Evolutionary conservation across 2,888 invertebrate species (phyloP).

Genomic region (Eremobia ochroleuca): DNA sequence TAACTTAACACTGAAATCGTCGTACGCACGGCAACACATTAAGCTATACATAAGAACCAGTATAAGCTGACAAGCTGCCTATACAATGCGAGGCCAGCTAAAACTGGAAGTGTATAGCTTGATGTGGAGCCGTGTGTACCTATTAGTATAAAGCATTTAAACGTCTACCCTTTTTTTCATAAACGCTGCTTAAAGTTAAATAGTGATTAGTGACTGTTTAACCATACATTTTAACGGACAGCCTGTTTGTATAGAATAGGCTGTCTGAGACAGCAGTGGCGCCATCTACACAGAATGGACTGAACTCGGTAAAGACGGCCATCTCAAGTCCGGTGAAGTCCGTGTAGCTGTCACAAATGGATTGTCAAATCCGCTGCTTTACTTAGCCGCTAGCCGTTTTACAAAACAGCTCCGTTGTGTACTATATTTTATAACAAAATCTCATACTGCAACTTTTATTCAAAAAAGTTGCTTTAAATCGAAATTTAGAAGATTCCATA

Average conservation of each 20-base stretch:
- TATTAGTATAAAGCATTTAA: not conserved
- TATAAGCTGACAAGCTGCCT: no score
- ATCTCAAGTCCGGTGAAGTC: not conserved
- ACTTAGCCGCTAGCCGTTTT: not conserved
- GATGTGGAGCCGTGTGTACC: no score
- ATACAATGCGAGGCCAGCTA: no score
- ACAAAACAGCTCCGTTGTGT: not conserved
- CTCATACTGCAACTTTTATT: not conserved
- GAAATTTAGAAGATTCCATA: not conserved
- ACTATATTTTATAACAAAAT: not conserved
- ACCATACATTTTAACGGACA: no score
- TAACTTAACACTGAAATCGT: not conserved
- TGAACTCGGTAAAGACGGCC: constrained; percentile 17
- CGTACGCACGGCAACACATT: not conserved
- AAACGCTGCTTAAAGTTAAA: not conserved
- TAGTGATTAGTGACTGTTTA: no score
- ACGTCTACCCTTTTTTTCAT: not conserved
- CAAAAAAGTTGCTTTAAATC: not conserved
- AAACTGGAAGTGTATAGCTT: no score
- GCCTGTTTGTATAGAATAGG: not conserved
- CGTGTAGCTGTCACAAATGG: not conserved
- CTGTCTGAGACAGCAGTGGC: not conserved
- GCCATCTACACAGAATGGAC: constrained; percentile 14
- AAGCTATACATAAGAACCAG: no score
- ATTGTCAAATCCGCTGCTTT: not conserved